Evolutionary conservation across 2,888 invertebrate species (phyloP).

Genomic region (Lordiphosa andalusiaca): DNA sequence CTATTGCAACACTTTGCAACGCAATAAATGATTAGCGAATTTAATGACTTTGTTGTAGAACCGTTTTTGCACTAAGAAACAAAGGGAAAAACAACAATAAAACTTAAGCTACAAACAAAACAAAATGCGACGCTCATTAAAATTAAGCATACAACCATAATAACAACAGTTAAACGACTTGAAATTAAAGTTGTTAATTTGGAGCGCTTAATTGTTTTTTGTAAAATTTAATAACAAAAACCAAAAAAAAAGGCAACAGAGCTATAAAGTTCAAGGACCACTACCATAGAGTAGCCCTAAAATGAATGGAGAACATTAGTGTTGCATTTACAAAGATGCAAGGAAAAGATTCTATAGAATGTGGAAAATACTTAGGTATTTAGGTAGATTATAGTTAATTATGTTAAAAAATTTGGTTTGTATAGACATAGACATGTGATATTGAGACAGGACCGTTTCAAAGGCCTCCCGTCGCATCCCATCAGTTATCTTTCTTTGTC

Average conservation of each 20-base stretch:
- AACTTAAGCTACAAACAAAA: slow-evolving; percentile 18
- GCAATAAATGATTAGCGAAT: slow-evolving; percentile 66
- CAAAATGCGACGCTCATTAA: slow-evolving; percentile 67
- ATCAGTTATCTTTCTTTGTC: no score
- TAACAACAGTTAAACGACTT: slow-evolving; percentile 54
- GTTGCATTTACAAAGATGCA: no score
- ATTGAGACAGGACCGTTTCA: no score
- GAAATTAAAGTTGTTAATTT: slow-evolving; percentile 71
- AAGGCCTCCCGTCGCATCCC: no score
- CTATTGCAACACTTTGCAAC: slow-evolving; percentile 57
- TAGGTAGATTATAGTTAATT: no score
- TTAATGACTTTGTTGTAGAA: slow-evolving; percentile 73
- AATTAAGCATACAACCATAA: slow-evolving; percentile 59
- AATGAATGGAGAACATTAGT: no score
- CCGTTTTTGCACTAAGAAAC: slow-evolving; percentile 49
- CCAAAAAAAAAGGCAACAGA: slow-evolving; percentile 26
- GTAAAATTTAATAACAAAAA: slow-evolving; percentile 68
- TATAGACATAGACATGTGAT: no score
- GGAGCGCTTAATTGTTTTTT: slow-evolving; percentile 60
- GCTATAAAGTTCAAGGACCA: slow-evolving; percentile 36
- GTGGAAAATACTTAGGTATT: no score
- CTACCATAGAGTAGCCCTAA: no score
- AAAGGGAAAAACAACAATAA: slow-evolving; percentile 15
- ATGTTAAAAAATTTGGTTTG: no score
- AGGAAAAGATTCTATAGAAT: no score